Conservation (phyloP, 2,888 invertebrate species). For the Empis stercorea region DNA sequence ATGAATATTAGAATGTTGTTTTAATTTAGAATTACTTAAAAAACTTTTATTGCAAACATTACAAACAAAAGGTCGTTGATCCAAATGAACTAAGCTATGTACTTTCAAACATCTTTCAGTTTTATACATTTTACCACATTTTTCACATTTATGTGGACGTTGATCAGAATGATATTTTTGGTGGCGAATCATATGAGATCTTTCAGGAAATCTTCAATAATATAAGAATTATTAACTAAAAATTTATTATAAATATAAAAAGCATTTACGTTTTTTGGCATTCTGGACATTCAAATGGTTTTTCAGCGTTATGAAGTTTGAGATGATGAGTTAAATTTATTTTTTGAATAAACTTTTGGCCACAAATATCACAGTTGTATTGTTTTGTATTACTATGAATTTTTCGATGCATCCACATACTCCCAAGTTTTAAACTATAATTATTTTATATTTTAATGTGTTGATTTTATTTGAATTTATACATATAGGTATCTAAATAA, state of each 20-base stretch:
- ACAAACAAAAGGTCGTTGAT: constrained; percentile 42
- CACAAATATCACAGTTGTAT: constrained; percentile 35
- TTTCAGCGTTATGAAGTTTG: constrained; percentile 33
- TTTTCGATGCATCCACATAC: constrained; percentile 37
- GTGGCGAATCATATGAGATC: constrained; percentile 34
- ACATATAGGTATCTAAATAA: too few species aligned
- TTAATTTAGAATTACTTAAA: constrained; percentile 43
- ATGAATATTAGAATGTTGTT: constrained; percentile 47
- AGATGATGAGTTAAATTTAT: constrained; percentile 35
- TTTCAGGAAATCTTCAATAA: constrained; percentile 28
- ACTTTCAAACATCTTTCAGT: constrained; percentile 45
- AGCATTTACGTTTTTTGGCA: constrained; percentile 28
- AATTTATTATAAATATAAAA: not conserved
- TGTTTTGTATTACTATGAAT: constrained; percentile 35
- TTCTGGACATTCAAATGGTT: constrained; percentile 33
- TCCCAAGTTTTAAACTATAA: constrained; percentile 31
- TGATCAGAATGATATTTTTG: constrained; percentile 35
- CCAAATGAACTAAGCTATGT: constrained; percentile 42
- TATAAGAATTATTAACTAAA: too few species aligned
- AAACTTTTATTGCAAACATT: constrained; percentile 44
- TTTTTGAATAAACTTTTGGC: constrained; percentile 37
- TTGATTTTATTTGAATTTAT: too few species aligned
- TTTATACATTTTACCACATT: constrained; percentile 38
- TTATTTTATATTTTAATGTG: too few species aligned
- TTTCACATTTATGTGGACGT: constrained; percentile 33